Conservation (phyloP, 2,888 invertebrate genomes). For the Drosophila maculinotata region DNA sequence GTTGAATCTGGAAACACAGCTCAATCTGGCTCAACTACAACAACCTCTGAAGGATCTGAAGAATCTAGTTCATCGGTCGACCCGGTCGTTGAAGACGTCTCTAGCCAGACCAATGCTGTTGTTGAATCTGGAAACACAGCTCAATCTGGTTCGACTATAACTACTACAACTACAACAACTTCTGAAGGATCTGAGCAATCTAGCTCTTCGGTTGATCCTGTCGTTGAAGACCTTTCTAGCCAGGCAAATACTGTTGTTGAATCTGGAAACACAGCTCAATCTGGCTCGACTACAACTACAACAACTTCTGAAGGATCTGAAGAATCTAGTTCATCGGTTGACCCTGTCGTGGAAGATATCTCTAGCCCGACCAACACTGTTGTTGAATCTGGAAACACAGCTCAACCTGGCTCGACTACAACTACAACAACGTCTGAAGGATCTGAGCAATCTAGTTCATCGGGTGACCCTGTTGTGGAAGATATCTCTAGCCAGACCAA, state of each 20-base stretch:
- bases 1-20: not conserved
- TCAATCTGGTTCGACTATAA: slow-evolving; percentile 9
- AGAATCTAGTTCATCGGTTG: not conserved
- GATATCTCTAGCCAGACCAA: slow-evolving; percentile 4
- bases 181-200: not conserved
- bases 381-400: not conserved
- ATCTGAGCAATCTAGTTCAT: not conserved
- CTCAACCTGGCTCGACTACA: not conserved
- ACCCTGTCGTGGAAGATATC: no score
- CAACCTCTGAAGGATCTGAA: not conserved
- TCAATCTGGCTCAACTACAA: no score
- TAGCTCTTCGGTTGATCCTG: not conserved
- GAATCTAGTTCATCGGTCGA: not conserved
- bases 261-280: slow-evolving; percentile 15
- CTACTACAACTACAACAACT: slow-evolving; percentile 16
- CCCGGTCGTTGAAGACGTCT: no score
- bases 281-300: slow-evolving; percentile 13
- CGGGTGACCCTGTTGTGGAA: not conserved
- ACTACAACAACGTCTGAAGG: not conserved
- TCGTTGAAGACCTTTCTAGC: not conserved
- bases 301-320: not conserved
- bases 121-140: not conserved
- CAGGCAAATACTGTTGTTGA: not conserved
- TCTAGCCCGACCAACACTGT: no score
- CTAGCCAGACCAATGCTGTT: no score